Evolutionary conservation across 2,888 invertebrate genomes (phyloP).

Genomic region (Pseudococcus longispinus): DNA sequence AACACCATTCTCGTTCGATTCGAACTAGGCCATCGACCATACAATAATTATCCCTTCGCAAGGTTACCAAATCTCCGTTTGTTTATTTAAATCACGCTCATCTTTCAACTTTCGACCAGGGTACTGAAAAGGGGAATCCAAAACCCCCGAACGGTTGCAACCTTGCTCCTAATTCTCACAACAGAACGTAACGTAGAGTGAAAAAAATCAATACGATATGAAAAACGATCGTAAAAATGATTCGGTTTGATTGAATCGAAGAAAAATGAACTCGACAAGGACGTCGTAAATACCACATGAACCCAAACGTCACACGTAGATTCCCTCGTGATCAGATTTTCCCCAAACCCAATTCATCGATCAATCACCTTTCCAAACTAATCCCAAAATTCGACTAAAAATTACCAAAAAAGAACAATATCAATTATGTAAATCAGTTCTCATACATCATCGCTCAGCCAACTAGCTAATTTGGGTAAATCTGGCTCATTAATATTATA

Average conservation of each 20-base stretch:
- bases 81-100: neutral
- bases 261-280: neutral
- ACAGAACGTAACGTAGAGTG: no score
- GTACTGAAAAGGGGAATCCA: neutral
- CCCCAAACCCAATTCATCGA: no score
- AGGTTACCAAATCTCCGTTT: neutral
- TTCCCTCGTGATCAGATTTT: no score
- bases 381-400: neutral
- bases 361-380: no score
- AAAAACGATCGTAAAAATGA: neutral
- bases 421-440: constrained; percentile 1
- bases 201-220: neutral
- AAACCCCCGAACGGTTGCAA: neutral
- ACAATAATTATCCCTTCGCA: constrained; percentile 21
- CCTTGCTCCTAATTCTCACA: no score
- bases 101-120: neutral
- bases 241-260: neutral
- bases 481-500: neutral
- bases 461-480: neutral
- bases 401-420: neutral
- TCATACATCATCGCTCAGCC: neutral
- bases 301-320: neutral
- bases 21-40: neutral
- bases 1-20: neutral
- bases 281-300: neutral